Evolutionary conservation across 2,113 vertebrate genomes (phyloP).

Genomic region (Sinocyclocheilus rhinocerous): DNA sequence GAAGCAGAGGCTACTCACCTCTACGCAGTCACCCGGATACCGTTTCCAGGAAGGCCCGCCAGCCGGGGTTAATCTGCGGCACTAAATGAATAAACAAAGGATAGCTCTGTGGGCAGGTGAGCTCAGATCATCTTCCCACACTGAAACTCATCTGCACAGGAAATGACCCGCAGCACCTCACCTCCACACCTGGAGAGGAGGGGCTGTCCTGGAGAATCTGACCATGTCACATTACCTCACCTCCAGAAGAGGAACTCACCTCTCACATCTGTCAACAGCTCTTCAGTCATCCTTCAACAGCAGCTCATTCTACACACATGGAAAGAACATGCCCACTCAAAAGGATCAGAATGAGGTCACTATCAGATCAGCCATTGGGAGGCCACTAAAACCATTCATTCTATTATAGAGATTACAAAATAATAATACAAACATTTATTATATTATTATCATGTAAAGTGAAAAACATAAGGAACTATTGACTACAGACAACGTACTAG

Average conservation of each 20-base stretch:
- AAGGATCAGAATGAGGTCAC: constrained; percentile 18
- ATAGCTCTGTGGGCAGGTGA: constrained; percentile 97
- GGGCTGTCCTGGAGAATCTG: constrained; percentile 47
- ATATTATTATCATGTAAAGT: background rate
- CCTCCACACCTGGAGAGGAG: constrained; percentile 85
- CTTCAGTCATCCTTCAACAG: constrained; percentile 54
- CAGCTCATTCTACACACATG: constrained; percentile 48
- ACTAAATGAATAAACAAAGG: constrained; percentile 98
- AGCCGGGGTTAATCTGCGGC: constrained; percentile 87
- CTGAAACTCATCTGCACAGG: constrained; percentile 88
- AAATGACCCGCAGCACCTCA: constrained; percentile 90
- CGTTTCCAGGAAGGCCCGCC: constrained; percentile 86
- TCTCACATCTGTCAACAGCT: constrained; percentile 40
- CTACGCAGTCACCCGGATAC: constrained; percentile 83
- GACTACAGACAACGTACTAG: too few species aligned
- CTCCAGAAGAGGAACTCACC: constrained; percentile 43
- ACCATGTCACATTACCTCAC: constrained; percentile 51
- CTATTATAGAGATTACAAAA: background rate
- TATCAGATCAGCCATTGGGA: background rate
- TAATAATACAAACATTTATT: background rate
- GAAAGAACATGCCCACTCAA: background rate
- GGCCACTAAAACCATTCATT: background rate
- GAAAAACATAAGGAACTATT: background rate
- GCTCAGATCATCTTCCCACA: constrained; percentile 88
- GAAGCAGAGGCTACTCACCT: constrained; percentile 78